Evolutionary conservation across 1,140 invertebrate species (phyloP), one percentile per base, ranked within the genome.

Genomic region (Euborellia annulipes): DNA sequence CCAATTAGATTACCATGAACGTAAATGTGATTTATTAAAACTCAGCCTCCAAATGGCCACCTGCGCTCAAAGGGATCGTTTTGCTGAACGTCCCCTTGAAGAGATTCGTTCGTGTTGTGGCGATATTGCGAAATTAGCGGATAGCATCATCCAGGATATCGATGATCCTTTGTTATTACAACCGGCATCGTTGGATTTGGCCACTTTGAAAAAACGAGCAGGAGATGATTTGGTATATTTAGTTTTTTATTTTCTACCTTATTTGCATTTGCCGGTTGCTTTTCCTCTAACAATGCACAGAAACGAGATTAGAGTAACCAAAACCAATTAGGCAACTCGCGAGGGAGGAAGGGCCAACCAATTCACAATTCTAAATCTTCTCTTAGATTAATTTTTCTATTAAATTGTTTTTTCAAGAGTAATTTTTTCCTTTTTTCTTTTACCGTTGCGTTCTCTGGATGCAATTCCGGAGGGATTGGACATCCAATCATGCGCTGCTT

Each of bases 101-200:
- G 73, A 77, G 47, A 85, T 89, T 36, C 69, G 71, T 49, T 71
- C 70, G 14, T 74, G 72, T 48, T 86, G 85, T 47, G 67, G 71
- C 43, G 71, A 76, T 53, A 63, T 92, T 27, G 76, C 79, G 7
- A 72, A 76, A 45, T 62, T 88, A 27, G 85, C 87, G 45, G 86
- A 94, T 68, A 78, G 79, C 55, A 80, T 95, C 49, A 83, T 93
- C 50, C 82, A 87, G 60, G 83, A 90, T 54, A 79, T 82, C 45
- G 71, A 73, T 48, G 89, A 94, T 69, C 85, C 89, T 3, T 74
- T 91, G 65, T 76, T 91, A 48, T 68, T 93, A 38, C 86, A 92
- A 62, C 86, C 88, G 8, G 82, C 87, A 4, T 79, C 79, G 14
- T 66, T 94, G 34, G 87, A 89, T 64, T 65, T 89, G 38, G 85